Conservation (phyloP, 2,113 vertebrate species). For the Oryctolagus cuniculus region DNA sequence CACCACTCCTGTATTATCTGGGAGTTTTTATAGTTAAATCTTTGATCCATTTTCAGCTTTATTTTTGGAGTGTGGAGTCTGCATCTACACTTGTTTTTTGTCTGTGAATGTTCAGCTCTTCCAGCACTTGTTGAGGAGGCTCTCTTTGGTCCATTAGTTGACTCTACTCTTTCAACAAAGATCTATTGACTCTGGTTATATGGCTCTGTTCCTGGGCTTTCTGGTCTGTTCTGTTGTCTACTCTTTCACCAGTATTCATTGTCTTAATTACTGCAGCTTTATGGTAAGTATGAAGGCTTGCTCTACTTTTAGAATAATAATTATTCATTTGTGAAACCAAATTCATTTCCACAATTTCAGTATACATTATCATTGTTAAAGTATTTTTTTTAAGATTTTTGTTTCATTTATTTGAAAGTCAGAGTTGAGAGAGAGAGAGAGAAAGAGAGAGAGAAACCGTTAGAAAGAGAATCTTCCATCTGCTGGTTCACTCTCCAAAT, state of each 20-base stretch:
- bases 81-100: background rate
- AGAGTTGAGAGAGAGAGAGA: too few relatives aligned
- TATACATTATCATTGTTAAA: slow-evolving; percentile 24
- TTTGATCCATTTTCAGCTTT: background rate
- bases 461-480: too few relatives aligned
- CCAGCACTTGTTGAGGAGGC: background rate
- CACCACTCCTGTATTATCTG: too few relatives aligned
- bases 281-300: slow-evolving; percentile 8
- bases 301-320: slow-evolving; percentile 76
- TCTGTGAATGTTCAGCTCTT: background rate
- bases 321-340: slow-evolving; percentile 71
- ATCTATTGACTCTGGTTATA: background rate
- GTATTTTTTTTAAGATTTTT: background rate
- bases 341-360: slow-evolving; percentile 56
- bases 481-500: too few relatives aligned
- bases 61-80: background rate
- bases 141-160: background rate
- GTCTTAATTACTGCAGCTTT: background rate
- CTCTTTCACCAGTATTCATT: background rate
- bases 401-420: too few relatives aligned
- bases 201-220: background rate
- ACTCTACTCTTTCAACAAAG: background rate
- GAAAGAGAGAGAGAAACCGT: too few relatives aligned
- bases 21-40: background rate
- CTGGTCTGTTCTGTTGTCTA: background rate